Evolutionary conservation across 1,140 invertebrate genomes (phyloP), one percentile per base, ranked within the genome.

Genomic region (Diachasma alloeum): DNA sequence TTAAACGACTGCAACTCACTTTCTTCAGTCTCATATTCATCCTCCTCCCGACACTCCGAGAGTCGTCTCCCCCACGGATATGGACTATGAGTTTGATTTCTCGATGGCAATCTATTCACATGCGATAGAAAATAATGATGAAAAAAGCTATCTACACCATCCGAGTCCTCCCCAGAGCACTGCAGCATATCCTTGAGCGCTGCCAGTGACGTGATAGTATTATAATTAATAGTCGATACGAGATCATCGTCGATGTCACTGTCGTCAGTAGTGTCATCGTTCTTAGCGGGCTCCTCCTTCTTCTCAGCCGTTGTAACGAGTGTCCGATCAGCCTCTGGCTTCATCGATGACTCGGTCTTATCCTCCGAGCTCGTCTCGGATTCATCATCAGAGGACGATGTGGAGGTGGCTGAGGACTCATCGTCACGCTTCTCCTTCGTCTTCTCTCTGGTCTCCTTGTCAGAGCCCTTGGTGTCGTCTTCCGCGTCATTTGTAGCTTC

Each of bases 41-140:
- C 94, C 87, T 95, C 95, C 81, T 96, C 95, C 37, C 93, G 92
- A 83, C 95, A 96, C 86, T 96, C 94, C 6, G 94, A 95, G 68
- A 96, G 85, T 2, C 95, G 91, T n/a, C 95, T 90, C 0, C 87
- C 93, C 93, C 83, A 91, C 74, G 87, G 92, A 91, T 75, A 93
- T 84, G 83, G 93, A 87, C 80, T 93, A 80, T 80, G 92, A 79
- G 78, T 90, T 84, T 86, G 87, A 81, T 91, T 92, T 48, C 91
- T 87, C 66, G 91, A 93, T 3, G 92, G 92, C 42, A 93, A 82
- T 70, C 92, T 90, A 84, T 93, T 94, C 59, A 93, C 93, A 81
- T 94, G 93, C 63, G 93, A 93, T 81, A 93, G 90, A 84, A 94
- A 94, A 82, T 94, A 94, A 83, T 94, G 92, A 80, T 94, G 93